Evolutionary conservation across 2,113 vertebrate species (phyloP).

Genomic region (Corydoras maculifer): DNA sequence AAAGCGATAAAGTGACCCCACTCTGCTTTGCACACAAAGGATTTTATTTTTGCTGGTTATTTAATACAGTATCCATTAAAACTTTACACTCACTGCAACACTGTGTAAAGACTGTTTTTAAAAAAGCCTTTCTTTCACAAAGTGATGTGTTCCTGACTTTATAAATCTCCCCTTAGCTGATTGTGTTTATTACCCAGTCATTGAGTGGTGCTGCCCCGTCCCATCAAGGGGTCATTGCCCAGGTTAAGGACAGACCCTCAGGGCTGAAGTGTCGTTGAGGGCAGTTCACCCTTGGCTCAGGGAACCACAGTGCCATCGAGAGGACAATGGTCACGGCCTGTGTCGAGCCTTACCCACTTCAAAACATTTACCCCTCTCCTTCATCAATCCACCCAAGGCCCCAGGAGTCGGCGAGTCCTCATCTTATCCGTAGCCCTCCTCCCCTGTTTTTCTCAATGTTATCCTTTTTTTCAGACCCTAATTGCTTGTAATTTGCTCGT

Average conservation of each 20-base stretch:
- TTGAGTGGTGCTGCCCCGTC: slow-evolving; percentile 48
- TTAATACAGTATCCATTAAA: too few species aligned
- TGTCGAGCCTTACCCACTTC: neutral
- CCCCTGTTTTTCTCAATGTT: slow-evolving; percentile 61
- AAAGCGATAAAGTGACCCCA: too few species aligned
- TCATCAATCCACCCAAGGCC: slow-evolving; percentile 6
- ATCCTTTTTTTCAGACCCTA: slow-evolving; percentile 65
- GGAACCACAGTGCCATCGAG: slow-evolving; percentile 8
- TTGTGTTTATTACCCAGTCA: slow-evolving; percentile 59
- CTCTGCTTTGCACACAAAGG: too few species aligned
- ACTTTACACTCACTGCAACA: too few species aligned
- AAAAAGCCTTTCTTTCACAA: too few species aligned
- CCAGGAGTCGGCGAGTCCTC: slow-evolving; percentile 27
- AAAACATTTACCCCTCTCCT: slow-evolving; percentile 8
- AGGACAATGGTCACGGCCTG: slow-evolving; percentile 38
- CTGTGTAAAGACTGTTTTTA: too few species aligned
- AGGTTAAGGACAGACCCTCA: slow-evolving; percentile 35
- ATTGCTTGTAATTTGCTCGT: slow-evolving; percentile 65
- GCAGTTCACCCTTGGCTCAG: slow-evolving; percentile 44
- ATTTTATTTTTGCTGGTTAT: too few species aligned
- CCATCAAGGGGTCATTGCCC: slow-evolving; percentile 30
- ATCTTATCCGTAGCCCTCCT: slow-evolving; percentile 51
- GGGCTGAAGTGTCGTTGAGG: slow-evolving; percentile 58
- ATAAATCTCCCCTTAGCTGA: slow-evolving; percentile 49
- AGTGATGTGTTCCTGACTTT: neutral